Percentiles rank a stretch among this genome's conserved stretches.
These are phyloP conservation scores for Cerceris ruficornis DNA, from an alignment of 2,888 invertebrate genomes.

Conservation along the genomic window DNA sequence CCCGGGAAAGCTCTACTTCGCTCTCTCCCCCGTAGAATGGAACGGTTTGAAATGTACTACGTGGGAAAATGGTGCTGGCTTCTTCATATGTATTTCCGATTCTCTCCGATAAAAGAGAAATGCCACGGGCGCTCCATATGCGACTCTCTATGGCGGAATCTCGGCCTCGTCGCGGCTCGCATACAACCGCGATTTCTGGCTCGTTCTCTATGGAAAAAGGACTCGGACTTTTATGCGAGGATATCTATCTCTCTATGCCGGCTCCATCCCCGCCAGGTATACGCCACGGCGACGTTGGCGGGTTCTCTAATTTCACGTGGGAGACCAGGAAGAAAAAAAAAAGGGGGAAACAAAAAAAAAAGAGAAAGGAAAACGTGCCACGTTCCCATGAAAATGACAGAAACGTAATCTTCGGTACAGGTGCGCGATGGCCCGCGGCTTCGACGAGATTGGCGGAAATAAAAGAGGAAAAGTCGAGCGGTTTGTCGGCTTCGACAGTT, in stretches of 20 bases:
- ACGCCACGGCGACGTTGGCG: background rate
- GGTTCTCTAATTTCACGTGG: background rate
- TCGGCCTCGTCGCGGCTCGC: background rate
- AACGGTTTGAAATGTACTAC: slow-evolving; percentile 25
- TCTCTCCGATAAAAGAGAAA: slow-evolving; percentile 46
- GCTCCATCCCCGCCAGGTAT: slow-evolving; percentile 1
- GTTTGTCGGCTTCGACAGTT: slow-evolving; percentile 74
- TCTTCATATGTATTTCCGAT: slow-evolving; percentile 42
- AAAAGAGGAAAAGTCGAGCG: slow-evolving; percentile 58
- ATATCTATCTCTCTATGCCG: background rate
- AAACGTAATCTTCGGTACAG: slow-evolving; percentile 11
- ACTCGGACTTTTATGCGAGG: slow-evolving; percentile 8
- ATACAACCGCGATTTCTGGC: slow-evolving; percentile 14
- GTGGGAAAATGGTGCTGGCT: slow-evolving; percentile 36
- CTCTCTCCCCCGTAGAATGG: slow-evolving; percentile 5
- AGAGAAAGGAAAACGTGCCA: no score
- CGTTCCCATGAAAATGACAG: background rate
- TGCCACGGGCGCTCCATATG: slow-evolving; percentile 18
- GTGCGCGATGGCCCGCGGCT: slow-evolving; percentile 15
- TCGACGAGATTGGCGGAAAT: slow-evolving; percentile 34
- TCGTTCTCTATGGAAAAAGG: slow-evolving; percentile 14
- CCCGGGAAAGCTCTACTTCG: slow-evolving; percentile 9
- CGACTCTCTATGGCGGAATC: slow-evolving; percentile 4
- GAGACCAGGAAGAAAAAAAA: background rate
- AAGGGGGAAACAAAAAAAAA: no score